A percentile compares a stretch with the other conserved stretches of the same genome.
Evolutionary conservation across 2,797 vertebrate species (phyloP).

Genomic region (Siniperca obscura): DNA sequence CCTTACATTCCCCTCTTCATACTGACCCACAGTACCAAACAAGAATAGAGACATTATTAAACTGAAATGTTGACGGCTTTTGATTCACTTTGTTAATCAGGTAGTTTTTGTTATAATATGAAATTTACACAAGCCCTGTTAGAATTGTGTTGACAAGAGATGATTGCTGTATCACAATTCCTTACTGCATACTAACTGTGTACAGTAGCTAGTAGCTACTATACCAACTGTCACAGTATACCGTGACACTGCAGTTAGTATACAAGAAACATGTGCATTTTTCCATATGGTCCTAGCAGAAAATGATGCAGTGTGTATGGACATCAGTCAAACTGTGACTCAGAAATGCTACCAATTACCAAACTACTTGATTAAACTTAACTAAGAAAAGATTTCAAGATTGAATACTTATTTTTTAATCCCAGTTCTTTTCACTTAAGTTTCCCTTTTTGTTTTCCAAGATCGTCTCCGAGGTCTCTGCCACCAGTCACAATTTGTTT

Average conservation of each 20-base stretch:
- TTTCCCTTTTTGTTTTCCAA: not conserved
- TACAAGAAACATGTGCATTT: not conserved
- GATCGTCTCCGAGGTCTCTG: not conserved
- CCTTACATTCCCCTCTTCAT: slow-evolving; percentile 38
- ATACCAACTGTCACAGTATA: not conserved
- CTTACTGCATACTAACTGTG: not conserved
- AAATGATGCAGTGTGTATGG: not conserved
- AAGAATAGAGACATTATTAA: slow-evolving; percentile 35
- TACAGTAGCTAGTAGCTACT: not conserved
- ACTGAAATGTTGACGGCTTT: slow-evolving; percentile 35
- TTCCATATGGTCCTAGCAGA: not conserved
- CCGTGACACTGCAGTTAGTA: not conserved
- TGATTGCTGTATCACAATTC: slow-evolving; percentile 22
- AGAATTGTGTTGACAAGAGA: not conserved
- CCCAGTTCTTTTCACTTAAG: not conserved
- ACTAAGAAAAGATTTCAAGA: not conserved
- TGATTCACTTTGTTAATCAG: slow-evolving; percentile 48
- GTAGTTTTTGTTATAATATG: slow-evolving; percentile 4
- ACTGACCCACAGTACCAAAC: slow-evolving; percentile 35
- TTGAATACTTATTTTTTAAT: not conserved
- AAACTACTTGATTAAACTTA: not conserved
- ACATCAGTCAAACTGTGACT: not conserved
- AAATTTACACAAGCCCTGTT: not conserved
- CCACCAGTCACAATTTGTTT: not conserved
- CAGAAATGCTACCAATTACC: not conserved